Evolutionary conservation across 2,888 invertebrate species (phyloP), one percentile per base, ranked within the genome.

Genomic region (Trissoscelio sp.): DNA sequence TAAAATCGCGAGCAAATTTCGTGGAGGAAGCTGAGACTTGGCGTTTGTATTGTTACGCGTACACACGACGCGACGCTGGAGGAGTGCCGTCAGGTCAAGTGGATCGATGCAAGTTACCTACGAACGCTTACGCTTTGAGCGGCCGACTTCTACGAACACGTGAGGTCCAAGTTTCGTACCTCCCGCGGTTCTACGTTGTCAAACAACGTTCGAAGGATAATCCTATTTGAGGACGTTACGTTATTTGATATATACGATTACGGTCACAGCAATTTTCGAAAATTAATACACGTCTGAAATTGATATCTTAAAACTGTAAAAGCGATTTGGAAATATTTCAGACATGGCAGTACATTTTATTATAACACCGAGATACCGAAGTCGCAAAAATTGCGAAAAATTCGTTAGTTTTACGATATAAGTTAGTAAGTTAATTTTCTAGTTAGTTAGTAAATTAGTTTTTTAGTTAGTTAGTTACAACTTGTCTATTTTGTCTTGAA

Each of bases 41-140:
- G 51, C 58, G 53, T 64, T 62, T 24, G 69, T 73, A 64, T 74
- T 79, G 66, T 72, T 72, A 58, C 73, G 69, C 44, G 57, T 60
- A 72, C 80, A 85, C 74, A 79, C 53, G 34, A 9, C 24, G 78
- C 53, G 34, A 9, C 24, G 78, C 64, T 51, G 72, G 81, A 83
- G 75, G 66, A 83, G 72, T 69, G 80, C 82, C 86, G 83, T 85
- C 88, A 86, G 89, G 89, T 88, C 89, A 89, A 89, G 87, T 88
- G 88, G 89, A 90, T 90, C 89, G 88, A 90, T 90, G 85, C 87
- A 87, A 86, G 87, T 88, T 88, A 85, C 85, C 86, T 85, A 82
- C 84, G 74, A 79, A 79, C 79, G 74, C 79, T 74, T 79, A 81
- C 82, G 77, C 83, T 75, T 84, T 83, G 34, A 66, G 31, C 46